Evolutionary conservation across 2,888 invertebrate genomes (phyloP), one percentile per base, ranked within the genome.

Genomic region (Pheosia gnoma): DNA sequence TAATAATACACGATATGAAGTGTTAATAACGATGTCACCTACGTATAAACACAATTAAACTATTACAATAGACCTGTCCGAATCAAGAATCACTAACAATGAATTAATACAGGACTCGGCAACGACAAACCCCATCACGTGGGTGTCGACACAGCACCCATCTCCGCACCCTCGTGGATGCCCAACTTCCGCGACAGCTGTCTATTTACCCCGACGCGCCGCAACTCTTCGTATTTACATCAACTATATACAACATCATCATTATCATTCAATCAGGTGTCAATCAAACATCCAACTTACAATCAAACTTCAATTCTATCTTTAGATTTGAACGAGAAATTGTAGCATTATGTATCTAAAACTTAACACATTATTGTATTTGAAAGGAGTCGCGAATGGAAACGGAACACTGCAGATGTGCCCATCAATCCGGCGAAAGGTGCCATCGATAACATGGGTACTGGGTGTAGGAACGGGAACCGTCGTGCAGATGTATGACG

Each of bases 141-240:
- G 25, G 25, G 1, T 5, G 36, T 10, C 39, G 13, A 11, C 43
- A 54, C 59, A 53, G 7, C 59, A 13, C 54, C 57, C 57, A 60
- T 52, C 63, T 45, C 58, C n/a, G 56, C 41, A 59, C 58, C 59
- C 58, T 45, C 63, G 57, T 60, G 57, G 70, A 71, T 11, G 67
- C 66, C 71, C 67, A 74, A 75, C 64, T 70, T 74, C 69, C 61
- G 64, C 67, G 74, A 75, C 72, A 75, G 68, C 79, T 78, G 80
- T 79, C 81, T 74, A 79, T 79, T 75, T 78, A 78, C 79, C 70
- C 64, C 61, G 72, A 63, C 72, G 61, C 39, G 25, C 58, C 10
- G 61, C 72, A 63, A 71, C 64, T 59, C 65, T 61, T 59, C 69
- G 58, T 61, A 72, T 73, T 73, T 72, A 69, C 77, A 25, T 25